Evolutionary conservation across 2,888 invertebrate species (phyloP).

Genomic region (Scelioninae gen. 1): DNA sequence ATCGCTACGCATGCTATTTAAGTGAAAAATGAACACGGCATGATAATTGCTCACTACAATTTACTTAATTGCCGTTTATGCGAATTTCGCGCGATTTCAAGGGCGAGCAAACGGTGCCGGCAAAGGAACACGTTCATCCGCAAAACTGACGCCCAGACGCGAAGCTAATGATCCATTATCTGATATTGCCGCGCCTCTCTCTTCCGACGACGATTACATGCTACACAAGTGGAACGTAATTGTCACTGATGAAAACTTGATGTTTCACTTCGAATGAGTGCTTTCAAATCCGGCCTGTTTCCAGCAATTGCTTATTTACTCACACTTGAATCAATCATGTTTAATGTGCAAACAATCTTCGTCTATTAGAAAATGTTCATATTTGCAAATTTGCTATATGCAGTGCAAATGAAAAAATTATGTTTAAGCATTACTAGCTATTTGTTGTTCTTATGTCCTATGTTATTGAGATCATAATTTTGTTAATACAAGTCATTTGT

Average conservation of each 20-base stretch:
- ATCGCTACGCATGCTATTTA: constrained; percentile 50
- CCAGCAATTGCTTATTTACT: background rate
- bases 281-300: constrained; percentile 4
- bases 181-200: constrained; percentile 46
- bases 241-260: constrained; percentile 57
- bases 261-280: constrained; percentile 33
- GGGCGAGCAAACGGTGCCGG: constrained; percentile 39
- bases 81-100: constrained; percentile 52
- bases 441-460: too few relatives aligned
- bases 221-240: constrained; percentile 48
- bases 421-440: too few relatives aligned
- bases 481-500: too few relatives aligned
- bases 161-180: constrained; percentile 63
- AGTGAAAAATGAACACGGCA: constrained; percentile 54
- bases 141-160: constrained; percentile 52
- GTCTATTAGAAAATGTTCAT: too few relatives aligned
- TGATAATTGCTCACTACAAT: constrained; percentile 53
- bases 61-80: constrained; percentile 67
- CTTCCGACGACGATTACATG: constrained; percentile 52
- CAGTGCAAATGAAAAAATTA: too few relatives aligned
- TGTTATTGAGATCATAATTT: too few relatives aligned
- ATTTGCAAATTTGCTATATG: too few relatives aligned
- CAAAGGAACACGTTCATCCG: constrained; percentile 46
- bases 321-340: too few relatives aligned
- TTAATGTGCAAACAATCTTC: too few relatives aligned